Evolutionary conservation across 2,113 vertebrate species (phyloP).

Genomic region (Tachysurus fulvidraco): DNA sequence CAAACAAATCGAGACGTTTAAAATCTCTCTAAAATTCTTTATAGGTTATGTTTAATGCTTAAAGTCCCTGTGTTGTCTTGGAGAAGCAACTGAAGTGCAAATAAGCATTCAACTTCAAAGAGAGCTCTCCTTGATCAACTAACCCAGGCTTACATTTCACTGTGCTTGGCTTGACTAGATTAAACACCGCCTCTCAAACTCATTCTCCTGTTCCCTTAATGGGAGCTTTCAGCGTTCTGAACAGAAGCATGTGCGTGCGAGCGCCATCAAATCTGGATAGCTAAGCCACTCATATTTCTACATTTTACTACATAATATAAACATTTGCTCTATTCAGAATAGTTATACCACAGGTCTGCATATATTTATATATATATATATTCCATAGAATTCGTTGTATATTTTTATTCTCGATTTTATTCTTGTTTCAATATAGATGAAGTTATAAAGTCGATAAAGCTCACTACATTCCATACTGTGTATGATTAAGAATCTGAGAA

Average conservation of each 20-base stretch:
- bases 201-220: neutral
- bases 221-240: neutral
- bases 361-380: too few species aligned
- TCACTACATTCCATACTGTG: too few species aligned
- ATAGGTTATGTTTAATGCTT: neutral
- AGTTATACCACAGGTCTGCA: too few species aligned
- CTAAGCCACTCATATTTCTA: neutral
- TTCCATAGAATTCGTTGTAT: too few species aligned
- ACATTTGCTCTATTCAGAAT: too few species aligned
- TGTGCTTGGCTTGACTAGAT: conserved; percentile 2
- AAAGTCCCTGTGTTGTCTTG: neutral
- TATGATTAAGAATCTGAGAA: too few species aligned
- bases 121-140: conserved; percentile 22
- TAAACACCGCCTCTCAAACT: conserved; percentile 19
- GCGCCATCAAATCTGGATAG: neutral
- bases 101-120: conserved; percentile 22
- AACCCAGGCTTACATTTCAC: neutral
- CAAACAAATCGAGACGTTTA: conserved; percentile 13
- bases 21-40: neutral
- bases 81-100: conserved; percentile 32
- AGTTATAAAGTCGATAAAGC: too few species aligned
- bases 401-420: too few species aligned
- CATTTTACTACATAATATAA: too few species aligned
- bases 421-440: too few species aligned
- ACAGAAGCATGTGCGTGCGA: neutral